Base-by-base conservation (phyloP, 35 echinoderm and acorn worm genomes). In the Ophioderma brevispina region DNA sequence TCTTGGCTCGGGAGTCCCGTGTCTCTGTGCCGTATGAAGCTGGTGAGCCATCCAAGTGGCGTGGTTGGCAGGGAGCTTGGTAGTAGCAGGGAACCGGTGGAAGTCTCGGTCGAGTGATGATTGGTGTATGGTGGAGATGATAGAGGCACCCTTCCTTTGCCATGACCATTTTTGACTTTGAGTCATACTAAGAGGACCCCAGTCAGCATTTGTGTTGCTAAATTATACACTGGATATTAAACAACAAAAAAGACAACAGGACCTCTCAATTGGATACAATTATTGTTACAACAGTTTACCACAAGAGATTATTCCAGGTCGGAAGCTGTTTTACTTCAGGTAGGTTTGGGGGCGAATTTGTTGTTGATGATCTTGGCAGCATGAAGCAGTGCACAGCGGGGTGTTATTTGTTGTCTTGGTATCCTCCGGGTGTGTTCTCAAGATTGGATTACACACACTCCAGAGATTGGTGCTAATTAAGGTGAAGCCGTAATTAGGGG, bases 131-230 rank as follows among this genome's bases (percentile, higher is more conserved):
- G 28, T 18, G 59, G 17, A 25, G 28, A 30, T 30, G 28, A 70
- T 70, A n/a, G 59, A 70, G 59, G 59, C 59, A 6, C 59, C 59
- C 59, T 13, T 70, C 59, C 59, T 70, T 15, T 8, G 17, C 59
- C 59, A 70, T 70, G 59, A 70, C 59, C 59, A 70, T 70, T 70
- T 70, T 70, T 70, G 59, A 70, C 59, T 70, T 70, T 25, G 6
- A 70, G 10, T 70, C 59, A 18, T 25, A 70, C 5, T 70, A 70
- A 15, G 59, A 18, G n/a, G 10, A 70, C 59, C 59, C 5, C n/a
- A n/a, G n/a, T n/a, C n/a, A n/a, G n/a, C n/a, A n/a, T n/a, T 70
- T 18, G 28, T 70, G 59, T 30, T 30, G 59, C 2, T 70, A 25
- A 13, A 70, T 8, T 21, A 4, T 70, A 70, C 15, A 70, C 59